Base-by-base conservation (phyloP, 2,113 vertebrate species). In the Colossoma macropomum region DNA sequence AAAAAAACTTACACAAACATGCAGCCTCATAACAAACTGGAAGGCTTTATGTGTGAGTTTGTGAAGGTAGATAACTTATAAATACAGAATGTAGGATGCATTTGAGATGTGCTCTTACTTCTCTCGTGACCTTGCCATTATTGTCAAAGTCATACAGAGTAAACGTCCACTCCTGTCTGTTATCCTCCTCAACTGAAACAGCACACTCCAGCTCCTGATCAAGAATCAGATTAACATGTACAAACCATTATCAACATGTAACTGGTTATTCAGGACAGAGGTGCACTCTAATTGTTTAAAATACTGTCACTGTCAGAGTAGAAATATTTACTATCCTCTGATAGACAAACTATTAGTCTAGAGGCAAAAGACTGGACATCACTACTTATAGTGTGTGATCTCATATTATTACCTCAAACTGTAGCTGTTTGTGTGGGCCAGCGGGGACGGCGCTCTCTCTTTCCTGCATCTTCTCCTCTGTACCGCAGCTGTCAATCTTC, bases 101-200 rank as follows among this genome's bases (percentile, higher is more conserved):
- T 65, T 11, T 68, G n/a, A 13, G 21, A 23, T 69, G n/a, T 60
- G 65, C 66, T 77, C 91, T 95, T 94, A 99, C 98, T 96, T 99
- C 97, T 13, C 98, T 94, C n/a, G 97, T 99, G 90, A 99, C 97
- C 95, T 97, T 97, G 90, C 97, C 97, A 1, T 95, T 99, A 94
- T 99, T 99, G 95, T 99, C 97, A 85, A 99, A 99, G 95, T 99
- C 98, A 8, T 99, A 99, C 28, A 99, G 95, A 16, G 97, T 99
- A 91, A 99, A 99, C 79, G 98, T 99, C 98, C 98, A 99, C 89
- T 99, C 98, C 92, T 99, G 97, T 79, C 97, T 95, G 93, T 97
- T 98, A 89, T 98, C 96, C 88, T 99, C 97, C 93, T 99, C 97
- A 90, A 99, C 95, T 0, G 98, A 99, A 86, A 99, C 97, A 16